Evolutionary conservation across 2,888 invertebrate genomes (phyloP), one percentile per base, ranked within the genome.

Genomic region (Agonum fuliginosum): DNA sequence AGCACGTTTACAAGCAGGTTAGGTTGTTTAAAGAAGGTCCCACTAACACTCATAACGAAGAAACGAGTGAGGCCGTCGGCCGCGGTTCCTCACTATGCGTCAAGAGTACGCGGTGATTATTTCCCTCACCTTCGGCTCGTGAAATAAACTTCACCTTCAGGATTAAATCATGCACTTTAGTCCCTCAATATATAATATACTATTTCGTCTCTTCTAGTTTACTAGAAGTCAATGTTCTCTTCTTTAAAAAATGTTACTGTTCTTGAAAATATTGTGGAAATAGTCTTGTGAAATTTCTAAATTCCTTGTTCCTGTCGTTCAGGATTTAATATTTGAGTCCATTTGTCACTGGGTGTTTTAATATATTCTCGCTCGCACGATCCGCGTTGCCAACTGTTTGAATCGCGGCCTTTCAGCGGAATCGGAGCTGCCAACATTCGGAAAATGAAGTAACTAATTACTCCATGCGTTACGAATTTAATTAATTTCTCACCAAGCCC

Each of bases 361-460:
- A 62, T 62, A 62, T 62, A 62, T 62, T 62, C 58, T 27, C 27
- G 8, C 58, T 62, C 58, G 58, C 27, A 14, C 58, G 30, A 27
- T 62, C 58, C 27, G 17, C 58, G 34, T 12, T 62, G 58, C 58
- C 30, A 62, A 27, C 54, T 54, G 24, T 30, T 62, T n/a, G 6
- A 17, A 62, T 27, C 10, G 27, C 58, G n/a, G 27, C 27, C 54
- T 54, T 54, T 54, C 24, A 22, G 24, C 54, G 12, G 54, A 8
- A 27, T 17, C 30, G 17, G 30, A 27, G 24, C 27, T 54, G 54
- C 24, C 54, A 54, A 54, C 30, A 62, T 62, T 62, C 30, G 58
- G 58, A 62, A 62, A 62, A 62, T 62, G 27, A 62, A 62, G 27
- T 62, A 62, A 62, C 58, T 62, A 62, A 62, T 62, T 62, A 62